phyloP scores from a whole-genome alignment of 2,888 invertebrate genomes.

The Cybosia mesomella region DNA sequence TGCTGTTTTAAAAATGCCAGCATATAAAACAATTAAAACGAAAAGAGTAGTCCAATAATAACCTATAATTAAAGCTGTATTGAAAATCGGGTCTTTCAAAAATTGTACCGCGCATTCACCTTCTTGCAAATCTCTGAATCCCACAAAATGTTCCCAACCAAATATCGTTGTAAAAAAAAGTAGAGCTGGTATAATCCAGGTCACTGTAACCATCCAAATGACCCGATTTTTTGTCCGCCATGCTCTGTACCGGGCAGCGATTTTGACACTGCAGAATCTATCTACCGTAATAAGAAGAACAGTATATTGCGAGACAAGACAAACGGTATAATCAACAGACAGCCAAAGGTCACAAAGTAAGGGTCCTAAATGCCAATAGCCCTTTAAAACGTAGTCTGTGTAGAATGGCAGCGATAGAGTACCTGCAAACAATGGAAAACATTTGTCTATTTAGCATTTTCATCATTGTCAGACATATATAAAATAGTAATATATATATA shows the following conservation, averaged over 20 bases:
- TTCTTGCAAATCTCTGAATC: slow-evolving; percentile 94
- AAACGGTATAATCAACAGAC: slow-evolving; percentile 99
- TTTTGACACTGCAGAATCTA: slow-evolving; percentile 99
- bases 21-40: slow-evolving; percentile 97
- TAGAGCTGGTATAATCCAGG: slow-evolving; percentile 98
- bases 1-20: slow-evolving; percentile 98
- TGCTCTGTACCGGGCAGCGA: slow-evolving; percentile 98
- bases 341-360: slow-evolving; percentile 99
- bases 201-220: slow-evolving; percentile 97
- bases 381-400: slow-evolving; percentile 98
- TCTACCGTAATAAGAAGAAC: slow-evolving; percentile 99
- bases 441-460: slow-evolving; percentile 34
- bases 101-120: slow-evolving; percentile 99
- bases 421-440: slow-evolving; percentile 87
- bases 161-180: slow-evolving; percentile 99
- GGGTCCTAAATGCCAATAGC: slow-evolving; percentile 98
- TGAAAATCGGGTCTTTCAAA: slow-evolving; percentile 98
- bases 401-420: slow-evolving; percentile 99
- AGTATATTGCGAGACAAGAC: slow-evolving; percentile 99
- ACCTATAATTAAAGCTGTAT: slow-evolving; percentile 97
- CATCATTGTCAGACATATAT: slow-evolving; percentile 36
- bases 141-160: slow-evolving; percentile 99
- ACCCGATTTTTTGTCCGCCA: slow-evolving; percentile 98
- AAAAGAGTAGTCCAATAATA: slow-evolving; percentile 99
- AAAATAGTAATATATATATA: too few relatives aligned